These are phyloP conservation scores for Geodia barretti DNA, from an alignment of 37 sponge, comb jelly and placozoan species.

Conservation along the genomic window DNA sequence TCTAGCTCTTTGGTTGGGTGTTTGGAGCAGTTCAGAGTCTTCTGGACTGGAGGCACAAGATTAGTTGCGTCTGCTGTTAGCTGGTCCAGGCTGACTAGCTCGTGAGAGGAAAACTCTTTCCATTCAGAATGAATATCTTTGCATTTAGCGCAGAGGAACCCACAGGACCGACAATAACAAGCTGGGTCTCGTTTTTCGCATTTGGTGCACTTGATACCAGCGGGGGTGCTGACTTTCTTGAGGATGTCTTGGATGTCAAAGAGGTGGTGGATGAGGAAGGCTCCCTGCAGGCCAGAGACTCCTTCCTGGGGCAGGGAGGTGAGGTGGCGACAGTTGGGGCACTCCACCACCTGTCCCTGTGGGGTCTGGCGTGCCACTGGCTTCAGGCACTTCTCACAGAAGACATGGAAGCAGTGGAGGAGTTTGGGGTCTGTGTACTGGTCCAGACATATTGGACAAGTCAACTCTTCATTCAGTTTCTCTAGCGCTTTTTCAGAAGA, in stretches of 20 bases:
- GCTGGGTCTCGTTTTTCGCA: not conserved
- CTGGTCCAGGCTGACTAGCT: conserved; percentile 3
- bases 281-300: conserved; percentile 12
- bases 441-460: not conserved
- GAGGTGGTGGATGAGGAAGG: conserved; percentile 14
- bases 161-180: conserved; percentile 12
- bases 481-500: not conserved
- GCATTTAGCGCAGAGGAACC: conserved; percentile 10
- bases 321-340: not conserved
- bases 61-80: not conserved
- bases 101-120: conserved; percentile 12
- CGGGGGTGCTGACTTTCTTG: not conserved
- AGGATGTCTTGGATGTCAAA: conserved; percentile 29
- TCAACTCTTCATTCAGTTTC: conserved; percentile 1
- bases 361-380: not conserved
- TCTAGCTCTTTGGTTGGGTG: conserved; percentile 33
- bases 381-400: conserved; percentile 9
- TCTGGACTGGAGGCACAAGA: conserved; percentile 4
- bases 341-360: not conserved
- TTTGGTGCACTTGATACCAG: conserved; percentile 1
- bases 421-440: conserved; percentile 11
- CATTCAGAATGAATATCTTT: not conserved
- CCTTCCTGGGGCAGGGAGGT: conserved; percentile 6
- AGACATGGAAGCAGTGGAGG: conserved; percentile 24
- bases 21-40: conserved; percentile 10